Percentiles rank a stretch among this genome's conserved stretches.
phyloP scores from a whole-genome alignment of 1,140 invertebrate genomes.

The Hycleus phaleratus region DNA sequence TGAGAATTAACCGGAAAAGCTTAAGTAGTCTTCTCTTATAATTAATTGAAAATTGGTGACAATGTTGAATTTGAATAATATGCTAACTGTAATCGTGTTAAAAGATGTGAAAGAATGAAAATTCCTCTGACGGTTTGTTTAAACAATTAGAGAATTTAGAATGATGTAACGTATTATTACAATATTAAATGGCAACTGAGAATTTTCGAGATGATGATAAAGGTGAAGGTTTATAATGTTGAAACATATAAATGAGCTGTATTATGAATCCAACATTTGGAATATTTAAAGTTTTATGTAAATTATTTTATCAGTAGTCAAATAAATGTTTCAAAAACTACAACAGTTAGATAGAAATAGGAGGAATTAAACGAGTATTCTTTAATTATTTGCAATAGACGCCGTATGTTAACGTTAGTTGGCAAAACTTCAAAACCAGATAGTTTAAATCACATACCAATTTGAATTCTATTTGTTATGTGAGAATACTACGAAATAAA shows the following conservation, averaged over 20 bases:
- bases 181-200: constrained; percentile 7
- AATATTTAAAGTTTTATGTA: constrained; percentile 13
- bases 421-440: no score
- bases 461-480: no score
- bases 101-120: constrained; percentile 1
- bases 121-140: constrained; percentile 5
- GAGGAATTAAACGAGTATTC: constrained; percentile 12
- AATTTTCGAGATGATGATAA: constrained; percentile 9
- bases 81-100: no score
- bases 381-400: no score
- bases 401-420: no score
- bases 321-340: no score
- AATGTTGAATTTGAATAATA: no score
- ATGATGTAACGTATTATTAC: constrained; percentile 11
- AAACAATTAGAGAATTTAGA: constrained; percentile 7
- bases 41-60: no score
- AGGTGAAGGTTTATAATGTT: constrained; percentile 7
- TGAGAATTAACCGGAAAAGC: no score
- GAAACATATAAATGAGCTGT: constrained; percentile 10
- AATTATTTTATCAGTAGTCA: constrained; percentile 3
- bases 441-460: no score
- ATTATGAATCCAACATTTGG: constrained; percentile 3
- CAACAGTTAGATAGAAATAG: constrained; percentile 8
- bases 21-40: no score
- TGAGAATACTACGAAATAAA: no score